phyloP scores from a whole-genome alignment of 2,888 invertebrate genomes.

The Lottia scabra region DNA sequence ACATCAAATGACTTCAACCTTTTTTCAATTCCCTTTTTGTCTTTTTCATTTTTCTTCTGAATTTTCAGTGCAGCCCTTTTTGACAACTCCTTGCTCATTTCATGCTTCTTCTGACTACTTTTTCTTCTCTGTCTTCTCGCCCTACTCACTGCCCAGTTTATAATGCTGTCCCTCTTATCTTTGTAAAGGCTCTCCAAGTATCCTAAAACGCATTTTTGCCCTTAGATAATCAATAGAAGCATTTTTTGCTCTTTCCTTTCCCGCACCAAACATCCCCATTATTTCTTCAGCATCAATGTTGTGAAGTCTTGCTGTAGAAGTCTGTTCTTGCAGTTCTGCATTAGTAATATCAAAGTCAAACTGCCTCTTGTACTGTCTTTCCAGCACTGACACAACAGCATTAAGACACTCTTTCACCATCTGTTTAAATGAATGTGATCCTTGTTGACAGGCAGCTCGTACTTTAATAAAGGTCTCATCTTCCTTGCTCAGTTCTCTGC shows the following conservation, averaged over 20 bases:
- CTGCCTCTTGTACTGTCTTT: constrained; percentile 27
- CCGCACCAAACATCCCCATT: constrained; percentile 29
- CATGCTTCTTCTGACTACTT: background rate
- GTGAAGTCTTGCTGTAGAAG: constrained; percentile 15
- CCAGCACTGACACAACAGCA: constrained; percentile 11
- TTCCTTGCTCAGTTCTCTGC: background rate
- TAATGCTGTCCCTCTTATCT: constrained; percentile 8
- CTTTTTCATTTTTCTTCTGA: constrained; percentile 13
- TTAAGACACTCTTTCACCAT: constrained; percentile 12
- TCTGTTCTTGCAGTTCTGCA: background rate
- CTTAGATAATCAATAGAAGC: constrained; percentile 24
- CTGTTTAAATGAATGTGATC: background rate
- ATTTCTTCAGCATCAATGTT: constrained; percentile 33
- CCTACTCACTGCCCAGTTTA: constrained; percentile 8
- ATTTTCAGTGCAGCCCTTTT: constrained; percentile 1
- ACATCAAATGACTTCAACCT: background rate
- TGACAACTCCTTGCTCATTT: constrained; percentile 10
- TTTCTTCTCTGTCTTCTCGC: constrained; percentile 16
- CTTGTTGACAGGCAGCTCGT: background rate
- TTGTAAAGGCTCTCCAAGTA: background rate
- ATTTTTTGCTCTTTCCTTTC: constrained; percentile 20
- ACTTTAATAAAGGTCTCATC: background rate
- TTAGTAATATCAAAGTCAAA: constrained; percentile 21
- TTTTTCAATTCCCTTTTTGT: constrained; percentile 21
- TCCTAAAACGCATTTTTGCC: constrained; percentile 17